Percentiles rank a stretch among this genome's conserved stretches.
These are phyloP conservation scores for Corynorhinus townsendii DNA, from an alignment of 2,113 vertebrate species.

Conservation along the genomic window DNA sequence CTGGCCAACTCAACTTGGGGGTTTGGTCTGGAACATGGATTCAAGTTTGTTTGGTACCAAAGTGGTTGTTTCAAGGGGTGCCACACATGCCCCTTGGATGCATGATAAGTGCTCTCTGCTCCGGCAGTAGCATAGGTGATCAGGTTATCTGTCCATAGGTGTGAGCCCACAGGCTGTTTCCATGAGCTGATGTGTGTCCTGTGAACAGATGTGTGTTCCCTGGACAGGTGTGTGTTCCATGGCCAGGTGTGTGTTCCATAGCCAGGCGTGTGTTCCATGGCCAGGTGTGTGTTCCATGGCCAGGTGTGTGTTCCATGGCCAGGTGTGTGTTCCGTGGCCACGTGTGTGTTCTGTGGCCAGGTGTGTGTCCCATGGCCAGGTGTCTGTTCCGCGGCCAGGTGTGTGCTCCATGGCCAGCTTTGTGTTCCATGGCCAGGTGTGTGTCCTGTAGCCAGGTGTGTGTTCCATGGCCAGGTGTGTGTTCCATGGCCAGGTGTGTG, in stretches of 20 bases:
- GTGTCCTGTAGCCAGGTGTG: neutral
- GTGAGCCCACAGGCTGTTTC: neutral
- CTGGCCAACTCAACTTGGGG: accelerated
- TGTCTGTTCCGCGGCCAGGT: neutral
- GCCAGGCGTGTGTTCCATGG: neutral
- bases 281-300: no score
- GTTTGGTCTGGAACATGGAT: neutral
- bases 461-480: no score
- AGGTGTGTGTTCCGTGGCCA: neutral
- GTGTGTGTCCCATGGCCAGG: neutral
- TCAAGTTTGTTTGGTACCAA: neutral
- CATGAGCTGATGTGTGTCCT: neutral
- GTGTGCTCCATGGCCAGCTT: neutral
- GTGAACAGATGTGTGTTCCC: neutral
- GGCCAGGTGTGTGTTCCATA: neutral
- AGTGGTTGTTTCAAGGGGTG: neutral
- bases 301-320: no score
- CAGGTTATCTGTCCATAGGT: neutral
- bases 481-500: neutral
- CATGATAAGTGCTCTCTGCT: neutral
- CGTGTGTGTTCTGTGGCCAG: neutral
- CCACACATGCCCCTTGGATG: no score
- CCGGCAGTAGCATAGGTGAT: no score
- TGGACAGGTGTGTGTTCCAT: neutral
- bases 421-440: neutral